Percentiles rank a stretch among this genome's conserved stretches.
Evolutionary conservation across 2,797 vertebrate genomes (phyloP).

Genomic region (Acrossocheilus wenchowensis): DNA sequence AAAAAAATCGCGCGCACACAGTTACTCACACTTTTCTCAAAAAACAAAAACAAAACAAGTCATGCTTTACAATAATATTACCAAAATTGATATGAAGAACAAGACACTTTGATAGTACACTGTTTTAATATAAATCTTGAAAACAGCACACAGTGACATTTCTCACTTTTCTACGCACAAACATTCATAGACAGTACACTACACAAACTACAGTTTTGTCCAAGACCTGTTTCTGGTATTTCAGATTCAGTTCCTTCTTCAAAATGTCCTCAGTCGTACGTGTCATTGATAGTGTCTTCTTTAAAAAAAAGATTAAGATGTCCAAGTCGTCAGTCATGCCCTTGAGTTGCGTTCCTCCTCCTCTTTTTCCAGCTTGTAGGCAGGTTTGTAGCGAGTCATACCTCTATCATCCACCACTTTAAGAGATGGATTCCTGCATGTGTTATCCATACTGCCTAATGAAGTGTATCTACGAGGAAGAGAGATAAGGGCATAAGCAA

Average conservation of each 20-base stretch:
- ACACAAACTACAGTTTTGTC: background rate
- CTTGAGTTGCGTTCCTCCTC: conserved; percentile 89
- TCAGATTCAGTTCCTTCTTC: background rate
- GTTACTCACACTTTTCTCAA: background rate
- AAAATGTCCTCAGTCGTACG: background rate
- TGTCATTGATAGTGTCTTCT: background rate
- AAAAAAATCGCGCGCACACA: background rate
- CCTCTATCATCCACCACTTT: conserved; percentile 78
- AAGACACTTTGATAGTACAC: background rate
- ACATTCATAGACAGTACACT: background rate
- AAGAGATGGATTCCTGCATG: conserved; percentile 82
- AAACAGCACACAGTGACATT: background rate
- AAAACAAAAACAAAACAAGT: background rate
- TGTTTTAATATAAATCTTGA: background rate
- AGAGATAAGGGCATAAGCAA: background rate
- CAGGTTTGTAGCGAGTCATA: conserved; percentile 81
- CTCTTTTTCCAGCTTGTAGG: conserved; percentile 88
- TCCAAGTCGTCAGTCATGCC: conserved; percentile 64
- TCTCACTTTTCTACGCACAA: background rate
- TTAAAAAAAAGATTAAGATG: background rate
- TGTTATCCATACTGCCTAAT: conserved; percentile 91
- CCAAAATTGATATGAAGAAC: background rate
- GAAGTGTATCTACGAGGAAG: conserved; percentile 87
- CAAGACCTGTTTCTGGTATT: background rate
- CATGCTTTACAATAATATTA: background rate